phyloP scores from a whole-genome alignment of 1,140 invertebrate genomes.

The Battus philenor region DNA sequence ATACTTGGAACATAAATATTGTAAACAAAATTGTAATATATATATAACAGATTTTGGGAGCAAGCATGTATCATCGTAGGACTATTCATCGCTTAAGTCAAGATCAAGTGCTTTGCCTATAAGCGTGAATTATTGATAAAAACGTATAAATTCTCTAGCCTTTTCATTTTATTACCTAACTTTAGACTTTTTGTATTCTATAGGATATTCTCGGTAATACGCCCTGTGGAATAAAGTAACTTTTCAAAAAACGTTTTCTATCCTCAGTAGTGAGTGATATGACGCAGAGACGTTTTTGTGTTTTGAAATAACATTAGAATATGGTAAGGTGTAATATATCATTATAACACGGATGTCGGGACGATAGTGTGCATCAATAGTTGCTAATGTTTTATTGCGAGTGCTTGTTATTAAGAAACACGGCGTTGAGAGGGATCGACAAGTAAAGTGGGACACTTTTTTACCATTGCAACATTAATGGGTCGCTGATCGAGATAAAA shows the following conservation, averaged over 20 bases:
- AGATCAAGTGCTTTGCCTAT: no score
- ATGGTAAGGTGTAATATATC: not conserved
- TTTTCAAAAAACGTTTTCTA: not conserved
- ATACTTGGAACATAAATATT: no score
- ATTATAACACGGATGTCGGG: not conserved
- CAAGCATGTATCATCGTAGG: no score
- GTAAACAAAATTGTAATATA: no score
- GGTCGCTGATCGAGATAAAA: constrained; percentile 1
- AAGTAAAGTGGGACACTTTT: constrained; percentile 14
- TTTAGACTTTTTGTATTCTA: no score
- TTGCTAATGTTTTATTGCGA: constrained; percentile 3
- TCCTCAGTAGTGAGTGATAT: not conserved
- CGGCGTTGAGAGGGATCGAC: constrained; percentile 4
- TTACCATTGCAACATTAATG: constrained; percentile 13
- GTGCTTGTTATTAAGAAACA: constrained; percentile 10
- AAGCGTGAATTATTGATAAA: not conserved
- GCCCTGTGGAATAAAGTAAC: not conserved
- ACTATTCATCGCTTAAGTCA: no score
- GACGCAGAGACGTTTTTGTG: not conserved
- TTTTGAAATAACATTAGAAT: not conserved
- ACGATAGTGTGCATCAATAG: not conserved
- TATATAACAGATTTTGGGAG: no score
- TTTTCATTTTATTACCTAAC: no score
- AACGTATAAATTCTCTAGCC: not conserved
- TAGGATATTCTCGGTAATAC: no score